phyloP scores from a whole-genome alignment of 2,113 vertebrate genomes.

The Corythaixoides concolor region DNA sequence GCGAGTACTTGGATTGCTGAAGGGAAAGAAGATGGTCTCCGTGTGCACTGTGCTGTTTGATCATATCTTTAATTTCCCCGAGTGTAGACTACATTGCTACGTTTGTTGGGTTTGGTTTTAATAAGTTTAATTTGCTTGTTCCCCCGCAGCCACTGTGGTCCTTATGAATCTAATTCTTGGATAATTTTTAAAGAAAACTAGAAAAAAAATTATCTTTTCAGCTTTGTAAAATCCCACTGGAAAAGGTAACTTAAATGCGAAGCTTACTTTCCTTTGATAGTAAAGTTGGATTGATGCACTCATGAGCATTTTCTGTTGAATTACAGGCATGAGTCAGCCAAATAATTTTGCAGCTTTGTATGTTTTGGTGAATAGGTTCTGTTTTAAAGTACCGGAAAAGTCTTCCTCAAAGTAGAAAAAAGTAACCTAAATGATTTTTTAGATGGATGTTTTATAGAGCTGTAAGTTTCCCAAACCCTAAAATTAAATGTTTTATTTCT shows the following conservation, averaged over 20 bases:
- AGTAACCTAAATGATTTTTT: background rate
- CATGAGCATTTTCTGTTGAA: background rate
- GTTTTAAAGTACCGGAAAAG: background rate
- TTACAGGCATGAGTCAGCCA: background rate
- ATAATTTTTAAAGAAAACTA: background rate
- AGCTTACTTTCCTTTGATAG: background rate
- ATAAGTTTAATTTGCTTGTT: background rate
- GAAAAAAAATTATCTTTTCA: background rate
- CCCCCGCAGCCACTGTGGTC: background rate
- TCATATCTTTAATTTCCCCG: background rate
- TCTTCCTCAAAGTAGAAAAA: background rate
- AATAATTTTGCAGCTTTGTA: background rate
- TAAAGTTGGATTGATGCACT: background rate
- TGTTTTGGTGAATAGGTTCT: background rate
- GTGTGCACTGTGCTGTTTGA: background rate
- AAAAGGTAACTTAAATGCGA: background rate
- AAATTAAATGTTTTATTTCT: background rate
- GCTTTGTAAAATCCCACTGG: background rate
- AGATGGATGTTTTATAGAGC: background rate
- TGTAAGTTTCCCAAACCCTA: background rate
- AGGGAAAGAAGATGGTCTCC: background rate
- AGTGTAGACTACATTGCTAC: background rate
- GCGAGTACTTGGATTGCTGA: background rate
- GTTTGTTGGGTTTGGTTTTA: conserved; percentile 13
- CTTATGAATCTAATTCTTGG: background rate